Percentiles rank a stretch among this genome's conserved stretches.
Conservation (phyloP, 2,113 vertebrate genomes). For the Gasterosteus nipponicus region DNA sequence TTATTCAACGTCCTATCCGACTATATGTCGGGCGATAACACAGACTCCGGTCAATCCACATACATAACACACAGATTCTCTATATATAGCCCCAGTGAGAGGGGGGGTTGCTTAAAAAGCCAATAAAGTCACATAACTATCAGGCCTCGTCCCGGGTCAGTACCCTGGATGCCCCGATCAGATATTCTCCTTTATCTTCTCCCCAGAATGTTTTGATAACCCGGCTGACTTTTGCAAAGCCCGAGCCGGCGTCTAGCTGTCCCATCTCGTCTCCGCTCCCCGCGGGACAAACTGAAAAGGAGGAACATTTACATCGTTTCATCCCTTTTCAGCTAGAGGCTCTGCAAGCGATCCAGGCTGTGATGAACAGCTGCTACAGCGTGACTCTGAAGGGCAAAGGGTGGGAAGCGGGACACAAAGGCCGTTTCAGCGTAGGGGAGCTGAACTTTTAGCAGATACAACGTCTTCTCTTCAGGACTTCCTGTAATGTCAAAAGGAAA, state of each 20-base stretch:
- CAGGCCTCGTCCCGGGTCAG: neutral
- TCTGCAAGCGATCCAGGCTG: conserved; percentile 32
- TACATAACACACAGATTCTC: conserved; percentile 25
- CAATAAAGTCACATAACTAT: neutral
- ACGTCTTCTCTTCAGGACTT: neutral
- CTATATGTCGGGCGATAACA: conserved; percentile 18
- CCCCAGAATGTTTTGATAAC: neutral
- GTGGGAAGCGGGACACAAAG: conserved; percentile 11
- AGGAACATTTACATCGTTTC: conserved; percentile 44
- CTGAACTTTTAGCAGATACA: conserved; percentile 11
- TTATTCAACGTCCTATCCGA: conserved; percentile 27
- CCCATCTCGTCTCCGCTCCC: conserved; percentile 12
- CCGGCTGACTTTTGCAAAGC: conserved; percentile 17
- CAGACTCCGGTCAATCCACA: conserved; percentile 12
- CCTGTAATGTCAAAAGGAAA: neutral
- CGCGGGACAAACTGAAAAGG: conserved; percentile 1
- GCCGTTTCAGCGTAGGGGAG: conserved; percentile 9
- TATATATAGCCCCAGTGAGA: conserved; percentile 21
- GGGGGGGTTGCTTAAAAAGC: neutral
- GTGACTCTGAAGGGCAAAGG: conserved; percentile 21
- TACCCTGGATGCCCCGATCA: neutral
- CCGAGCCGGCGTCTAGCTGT: neutral
- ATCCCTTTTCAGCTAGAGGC: conserved; percentile 44
- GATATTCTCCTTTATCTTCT: neutral
- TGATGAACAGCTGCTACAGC: conserved; percentile 36